A percentile compares a stretch with the other conserved stretches of the same genome.
These are phyloP conservation scores for Zaprionus taronus DNA, from an alignment of 1,140 invertebrate species.

Conservation along the genomic window DNA sequence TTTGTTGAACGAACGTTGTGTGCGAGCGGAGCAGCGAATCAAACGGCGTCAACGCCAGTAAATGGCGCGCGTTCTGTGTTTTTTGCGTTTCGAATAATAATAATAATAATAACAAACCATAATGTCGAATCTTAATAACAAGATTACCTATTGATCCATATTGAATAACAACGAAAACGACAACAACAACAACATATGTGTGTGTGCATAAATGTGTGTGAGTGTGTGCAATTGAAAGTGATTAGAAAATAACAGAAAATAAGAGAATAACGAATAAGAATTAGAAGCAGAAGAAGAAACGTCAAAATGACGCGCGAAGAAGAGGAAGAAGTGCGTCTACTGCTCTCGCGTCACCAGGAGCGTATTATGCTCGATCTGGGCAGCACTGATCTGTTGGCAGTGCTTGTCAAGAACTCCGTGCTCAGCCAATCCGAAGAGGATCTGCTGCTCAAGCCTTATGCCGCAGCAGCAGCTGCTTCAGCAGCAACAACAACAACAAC, in stretches of 20 bases:
- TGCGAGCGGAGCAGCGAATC: conserved; percentile 28
- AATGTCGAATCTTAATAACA: conserved; percentile 28
- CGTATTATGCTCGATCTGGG: conserved; percentile 80
- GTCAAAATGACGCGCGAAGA: conserved; percentile 79
- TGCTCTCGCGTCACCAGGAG: conserved; percentile 79
- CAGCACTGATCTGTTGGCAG: conserved; percentile 75
- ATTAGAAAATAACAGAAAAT: conserved; percentile 37
- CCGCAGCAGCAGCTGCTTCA: conserved; percentile 23
- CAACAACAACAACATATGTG: conserved; percentile 19
- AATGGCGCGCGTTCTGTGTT: conserved; percentile 65
- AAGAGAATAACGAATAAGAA: conserved; percentile 34
- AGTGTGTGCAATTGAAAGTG: conserved; percentile 44
- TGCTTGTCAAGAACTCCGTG: conserved; percentile 83
- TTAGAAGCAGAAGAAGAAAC: conserved; percentile 40
- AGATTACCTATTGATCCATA: conserved; percentile 27
- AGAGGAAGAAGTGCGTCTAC: conserved; percentile 82
- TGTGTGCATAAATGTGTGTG: conserved; percentile 14
- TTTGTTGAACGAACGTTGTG: conserved; percentile 44
- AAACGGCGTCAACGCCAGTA: conserved; percentile 41
- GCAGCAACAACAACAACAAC: conserved; percentile 17
- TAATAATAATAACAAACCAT: conserved; percentile 25
- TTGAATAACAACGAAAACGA: conserved; percentile 22
- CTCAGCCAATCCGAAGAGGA: conserved; percentile 79
- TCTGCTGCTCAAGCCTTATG: conserved; percentile 70
- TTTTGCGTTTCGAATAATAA: conserved; percentile 40